These are phyloP conservation scores for Neodiprion lecontei DNA, from an alignment of 1,140 invertebrate genomes.

Conservation along the genomic window DNA sequence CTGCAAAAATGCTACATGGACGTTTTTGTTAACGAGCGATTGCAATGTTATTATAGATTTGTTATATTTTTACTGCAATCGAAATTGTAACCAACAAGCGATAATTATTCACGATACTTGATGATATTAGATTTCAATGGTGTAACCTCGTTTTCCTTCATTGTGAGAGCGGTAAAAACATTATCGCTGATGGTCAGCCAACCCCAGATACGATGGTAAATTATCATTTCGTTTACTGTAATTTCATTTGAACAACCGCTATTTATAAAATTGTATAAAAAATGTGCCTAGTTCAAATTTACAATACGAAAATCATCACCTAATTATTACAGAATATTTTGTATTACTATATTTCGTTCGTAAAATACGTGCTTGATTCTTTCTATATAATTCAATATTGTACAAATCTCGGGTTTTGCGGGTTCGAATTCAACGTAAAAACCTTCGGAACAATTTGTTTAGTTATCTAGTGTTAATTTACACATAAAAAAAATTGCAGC, in stretches of 20 bases:
- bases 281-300: conserved; percentile 5
- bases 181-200: neutral
- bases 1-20: neutral
- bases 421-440: neutral
- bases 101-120: neutral
- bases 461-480: too few relatives aligned
- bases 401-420: neutral
- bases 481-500: too few relatives aligned
- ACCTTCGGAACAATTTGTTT: too few relatives aligned
- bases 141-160: neutral
- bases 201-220: neutral
- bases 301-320: neutral
- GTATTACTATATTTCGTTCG: neutral
- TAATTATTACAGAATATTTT: neutral
- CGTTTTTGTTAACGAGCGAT: neutral
- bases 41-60: neutral
- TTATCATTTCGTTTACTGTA: neutral
- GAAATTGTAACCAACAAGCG: neutral
- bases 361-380: neutral
- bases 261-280: neutral
- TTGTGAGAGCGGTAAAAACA: neutral
- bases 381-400: neutral
- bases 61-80: neutral
- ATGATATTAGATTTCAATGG: neutral
- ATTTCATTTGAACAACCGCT: neutral